Evolutionary conservation across 2,888 invertebrate genomes (phyloP).

Genomic region (Morpho helenor): DNA sequence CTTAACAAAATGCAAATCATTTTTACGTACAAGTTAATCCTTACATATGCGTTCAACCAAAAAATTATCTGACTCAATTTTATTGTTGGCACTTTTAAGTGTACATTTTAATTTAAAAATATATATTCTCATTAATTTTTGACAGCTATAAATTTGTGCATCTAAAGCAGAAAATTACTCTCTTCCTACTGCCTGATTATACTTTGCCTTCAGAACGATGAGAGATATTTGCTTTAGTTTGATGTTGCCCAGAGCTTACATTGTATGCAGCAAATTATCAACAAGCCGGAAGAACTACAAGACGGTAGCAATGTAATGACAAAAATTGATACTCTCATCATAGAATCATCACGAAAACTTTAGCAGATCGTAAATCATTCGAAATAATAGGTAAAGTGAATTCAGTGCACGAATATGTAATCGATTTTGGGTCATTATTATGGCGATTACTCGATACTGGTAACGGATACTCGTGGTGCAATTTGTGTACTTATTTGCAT

Average conservation of each 20-base stretch:
- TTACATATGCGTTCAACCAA: no score
- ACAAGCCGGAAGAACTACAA: conserved; percentile 16
- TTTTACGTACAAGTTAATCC: no score
- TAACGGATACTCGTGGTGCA: conserved; percentile 59
- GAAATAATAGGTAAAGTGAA: conserved; percentile 11
- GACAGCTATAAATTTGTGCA: conserved; percentile 14
- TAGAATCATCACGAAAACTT: conserved; percentile 32
- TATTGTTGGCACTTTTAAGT: background rate
- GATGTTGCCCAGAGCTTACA: conserved; percentile 21
- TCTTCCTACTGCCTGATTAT: conserved; percentile 22
- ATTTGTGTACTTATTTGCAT: conserved; percentile 69
- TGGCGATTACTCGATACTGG: conserved; percentile 55
- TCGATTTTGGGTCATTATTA: conserved; percentile 64
- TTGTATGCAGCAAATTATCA: conserved; percentile 25
- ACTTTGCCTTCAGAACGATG: conserved; percentile 21
- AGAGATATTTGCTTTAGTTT: conserved; percentile 25
- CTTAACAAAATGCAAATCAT: no score
- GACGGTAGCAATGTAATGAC: conserved; percentile 30
- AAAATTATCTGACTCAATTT: no score
- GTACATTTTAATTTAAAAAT: background rate
- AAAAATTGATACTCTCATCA: conserved; percentile 29
- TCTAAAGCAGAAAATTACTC: conserved; percentile 31
- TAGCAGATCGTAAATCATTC: conserved; percentile 54
- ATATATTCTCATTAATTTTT: conserved; percentile 10
- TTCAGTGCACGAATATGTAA: conserved; percentile 37